Conservation (phyloP, 2,113 vertebrate species). For the Neolamprologus sp. region DNA sequence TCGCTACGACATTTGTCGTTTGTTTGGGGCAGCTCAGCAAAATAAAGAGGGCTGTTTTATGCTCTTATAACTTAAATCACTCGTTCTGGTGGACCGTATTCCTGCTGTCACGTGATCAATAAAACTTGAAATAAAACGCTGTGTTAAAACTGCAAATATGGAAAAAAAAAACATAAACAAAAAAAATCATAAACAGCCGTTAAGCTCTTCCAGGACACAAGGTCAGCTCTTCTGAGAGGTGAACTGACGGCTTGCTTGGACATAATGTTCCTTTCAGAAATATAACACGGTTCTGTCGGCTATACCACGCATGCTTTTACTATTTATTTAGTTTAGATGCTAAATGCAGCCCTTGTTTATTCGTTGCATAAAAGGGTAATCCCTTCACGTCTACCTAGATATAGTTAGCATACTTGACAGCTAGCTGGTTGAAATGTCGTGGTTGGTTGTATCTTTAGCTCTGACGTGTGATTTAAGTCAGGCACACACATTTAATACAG, state of each 20-base stretch:
- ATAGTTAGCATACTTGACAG: slow-evolving; percentile 1
- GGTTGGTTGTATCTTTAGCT: background rate
- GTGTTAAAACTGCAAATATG: background rate
- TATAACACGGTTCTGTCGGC: fast-evolving
- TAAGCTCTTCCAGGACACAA: background rate
- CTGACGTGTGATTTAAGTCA: background rate
- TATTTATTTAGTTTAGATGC: background rate
- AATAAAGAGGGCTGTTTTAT: background rate
- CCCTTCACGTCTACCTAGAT: slow-evolving; percentile 8
- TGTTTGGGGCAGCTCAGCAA: background rate
- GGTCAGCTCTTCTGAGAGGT: background rate
- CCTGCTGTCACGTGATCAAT: background rate
- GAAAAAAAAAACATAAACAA: background rate
- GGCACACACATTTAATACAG: background rate
- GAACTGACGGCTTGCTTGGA: background rate
- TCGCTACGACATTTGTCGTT: background rate
- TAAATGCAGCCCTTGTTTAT: background rate
- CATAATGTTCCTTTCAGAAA: background rate
- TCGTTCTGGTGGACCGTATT: background rate
- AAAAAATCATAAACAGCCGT: background rate
- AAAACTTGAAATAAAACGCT: background rate
- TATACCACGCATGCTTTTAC: background rate
- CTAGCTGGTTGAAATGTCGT: background rate
- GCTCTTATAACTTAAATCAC: background rate
- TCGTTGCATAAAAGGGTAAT: background rate